Base-by-base conservation (phyloP, 2,888 invertebrate species). In the Drosophila acutilabella region DNA sequence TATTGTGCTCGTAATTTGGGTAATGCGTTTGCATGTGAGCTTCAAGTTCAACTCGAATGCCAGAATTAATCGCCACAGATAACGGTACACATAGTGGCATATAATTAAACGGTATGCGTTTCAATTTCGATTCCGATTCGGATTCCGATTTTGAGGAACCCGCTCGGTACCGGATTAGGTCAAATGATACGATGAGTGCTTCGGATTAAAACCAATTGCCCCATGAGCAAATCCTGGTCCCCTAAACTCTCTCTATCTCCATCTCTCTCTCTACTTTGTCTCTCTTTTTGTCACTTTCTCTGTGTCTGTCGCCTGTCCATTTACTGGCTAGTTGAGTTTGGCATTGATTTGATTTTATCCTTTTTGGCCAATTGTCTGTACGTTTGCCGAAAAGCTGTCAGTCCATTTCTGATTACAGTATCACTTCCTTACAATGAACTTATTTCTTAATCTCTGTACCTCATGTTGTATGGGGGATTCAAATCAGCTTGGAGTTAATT, bases 321-420 rank as follows among this genome's bases (percentile, higher is more conserved):
- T 23, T 23, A 6, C 23, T 23, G 18, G 6, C 58, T n/a, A 30
- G 44, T 18, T 41, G 23, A 23, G 23, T 47, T 81, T 78, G 79
- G 54, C 81, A 69, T 65, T 80, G 84, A 80, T 86, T 80, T 80
- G 81, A 83, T 83, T 76, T 66, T 53, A 86, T 82, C 64, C 50
- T 60, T 54, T 68, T 51, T 68, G 80, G 64, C 48, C 85, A 70
- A 84, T 85, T 85, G 82, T 81, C 66, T 51, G 53, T 11, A 16
- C 41, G 7, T 16, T 53, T 26, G 26, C 11, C 26, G 41, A 30
- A 30, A 30, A 30, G 30, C 30, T 30, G 30, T 30, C 30, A 8
- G 7, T 8, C 8, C 8, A 30, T 30, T 8, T 30, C 30, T 30
- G 30, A 6, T 30, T 30, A 30, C 30, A 30, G 30, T 30, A 30